Evolutionary conservation across 2,888 invertebrate species (phyloP).

Genomic region (Odontocolon sp.): DNA sequence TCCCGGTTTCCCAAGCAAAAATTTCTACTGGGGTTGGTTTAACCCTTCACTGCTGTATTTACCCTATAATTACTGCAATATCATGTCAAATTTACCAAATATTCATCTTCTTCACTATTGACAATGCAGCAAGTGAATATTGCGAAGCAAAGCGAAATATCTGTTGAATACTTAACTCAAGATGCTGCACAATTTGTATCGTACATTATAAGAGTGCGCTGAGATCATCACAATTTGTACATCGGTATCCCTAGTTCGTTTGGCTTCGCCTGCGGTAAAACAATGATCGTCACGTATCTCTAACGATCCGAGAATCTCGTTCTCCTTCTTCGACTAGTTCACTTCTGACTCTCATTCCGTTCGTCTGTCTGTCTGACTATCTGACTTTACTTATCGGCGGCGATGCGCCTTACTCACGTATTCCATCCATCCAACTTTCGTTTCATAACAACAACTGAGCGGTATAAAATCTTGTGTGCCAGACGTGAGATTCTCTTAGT

Average conservation of each 20-base stretch:
- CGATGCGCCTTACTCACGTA: conserved; percentile 31
- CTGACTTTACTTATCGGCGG: background rate
- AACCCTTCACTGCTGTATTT: too few species aligned
- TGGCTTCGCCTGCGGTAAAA: conserved; percentile 4
- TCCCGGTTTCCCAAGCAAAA: too few species aligned
- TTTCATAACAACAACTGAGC: conserved; percentile 39
- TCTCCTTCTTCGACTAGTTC: background rate
- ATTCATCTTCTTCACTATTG: too few species aligned
- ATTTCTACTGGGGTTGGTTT: too few species aligned
- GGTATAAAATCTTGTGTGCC: conserved; percentile 14
- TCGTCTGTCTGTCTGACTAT: background rate
- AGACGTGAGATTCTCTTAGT: background rate
- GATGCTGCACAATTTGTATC: background rate
- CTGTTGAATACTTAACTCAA: conserved; percentile 1
- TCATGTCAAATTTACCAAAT: too few species aligned
- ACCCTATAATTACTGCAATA: too few species aligned
- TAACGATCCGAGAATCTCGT: conserved; percentile 12
- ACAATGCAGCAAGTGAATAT: too few species aligned
- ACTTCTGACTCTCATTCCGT: background rate
- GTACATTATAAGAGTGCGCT: background rate
- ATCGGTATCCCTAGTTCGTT: conserved; percentile 8
- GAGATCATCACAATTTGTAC: conserved; percentile 3
- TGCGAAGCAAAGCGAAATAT: too few species aligned
- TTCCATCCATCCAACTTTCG: conserved; percentile 35
- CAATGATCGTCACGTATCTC: conserved; percentile 39